phyloP scores from a whole-genome alignment of 1,140 invertebrate genomes.

The Branchinecta lynchi region DNA sequence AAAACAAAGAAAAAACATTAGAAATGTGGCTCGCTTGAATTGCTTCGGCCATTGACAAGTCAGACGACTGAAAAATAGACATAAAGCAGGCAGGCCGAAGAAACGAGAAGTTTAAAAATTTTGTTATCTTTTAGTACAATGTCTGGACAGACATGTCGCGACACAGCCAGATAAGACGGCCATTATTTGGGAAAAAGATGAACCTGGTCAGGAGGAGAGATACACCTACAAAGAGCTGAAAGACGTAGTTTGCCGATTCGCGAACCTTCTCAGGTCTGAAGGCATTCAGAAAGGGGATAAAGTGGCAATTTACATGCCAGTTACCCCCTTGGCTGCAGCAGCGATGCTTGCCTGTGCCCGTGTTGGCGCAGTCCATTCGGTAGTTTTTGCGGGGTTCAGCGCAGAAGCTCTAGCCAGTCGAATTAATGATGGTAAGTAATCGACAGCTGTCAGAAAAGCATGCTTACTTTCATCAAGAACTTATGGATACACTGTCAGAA shows the following conservation, averaged over 20 bases:
- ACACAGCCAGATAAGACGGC: slow-evolving; percentile 30
- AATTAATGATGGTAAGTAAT: slow-evolving; percentile 34
- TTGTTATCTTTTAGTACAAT: slow-evolving; percentile 31
- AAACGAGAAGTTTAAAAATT: background rate
- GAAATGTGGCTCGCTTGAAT: no score
- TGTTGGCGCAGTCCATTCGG: slow-evolving; percentile 38
- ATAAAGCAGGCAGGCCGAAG: background rate
- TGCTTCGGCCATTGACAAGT: no score
- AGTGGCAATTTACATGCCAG: slow-evolving; percentile 38
- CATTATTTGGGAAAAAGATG: slow-evolving; percentile 39
- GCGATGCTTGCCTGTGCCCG: slow-evolving; percentile 39
- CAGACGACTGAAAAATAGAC: no score
- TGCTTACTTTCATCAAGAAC: no score
- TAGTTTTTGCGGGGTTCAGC: slow-evolving; percentile 45
- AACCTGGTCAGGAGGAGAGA: slow-evolving; percentile 31
- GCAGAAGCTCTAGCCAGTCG: slow-evolving; percentile 37
- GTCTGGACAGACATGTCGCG: slow-evolving; percentile 35
- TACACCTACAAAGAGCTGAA: slow-evolving; percentile 35
- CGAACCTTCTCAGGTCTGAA: slow-evolving; percentile 37
- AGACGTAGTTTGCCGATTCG: slow-evolving; percentile 38
- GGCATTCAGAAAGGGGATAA: slow-evolving; percentile 35
- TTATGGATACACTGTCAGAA: no score
- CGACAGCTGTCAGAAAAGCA: background rate
- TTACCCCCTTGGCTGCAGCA: slow-evolving; percentile 32
- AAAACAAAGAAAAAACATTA: no score